Evolutionary conservation across 2,888 invertebrate species (phyloP), one percentile per base, ranked within the genome.

Genomic region (Andricus curvator): DNA sequence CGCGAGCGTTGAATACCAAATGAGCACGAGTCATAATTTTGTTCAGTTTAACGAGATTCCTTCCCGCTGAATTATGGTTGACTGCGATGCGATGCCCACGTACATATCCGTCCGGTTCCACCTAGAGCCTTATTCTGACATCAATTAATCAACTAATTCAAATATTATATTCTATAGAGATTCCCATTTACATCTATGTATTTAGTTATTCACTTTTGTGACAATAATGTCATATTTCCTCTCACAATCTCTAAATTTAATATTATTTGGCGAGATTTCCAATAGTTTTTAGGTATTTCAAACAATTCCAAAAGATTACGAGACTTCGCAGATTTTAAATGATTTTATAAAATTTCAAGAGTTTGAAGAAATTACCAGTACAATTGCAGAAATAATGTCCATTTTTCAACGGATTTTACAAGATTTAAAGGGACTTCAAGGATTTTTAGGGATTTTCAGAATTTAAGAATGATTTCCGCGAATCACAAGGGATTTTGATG

Each of bases 11-110:
- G 82, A 82, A 82, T 82, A 82, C 82, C 48, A 78, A 77, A 82
- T 80, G 82, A 82, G 82, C 78, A 15, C 77, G 60, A 70, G 78
- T 82, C 78, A 82, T 82, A 82, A 82, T 82, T 82, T 82, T 80
- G 67, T 74, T 67, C 78, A 74, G 78, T 80, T 80, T 82, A 82
- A 82, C 80, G 77, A 82, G 82, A 82, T 80, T 80, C 37, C 82
- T 67, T n/a, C 68, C 33, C n/a, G 74, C 66, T 82, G 80, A 82
- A 78, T 82, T 80, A 80, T 82, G 62, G 76, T 25, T 44, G 20
- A 70, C 41, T 70, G 70, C 48, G 48, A 25, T 70, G 48, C 25
- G 48, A 29, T 70, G 22, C 44, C n/a, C 67, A 41, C 41, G 22
- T 25, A 56, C 48, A 70, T 56, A 74, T 70, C 37, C 68, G 37